Conservation (phyloP, 2,888 invertebrate genomes). For the Fabriciana adippe region DNA sequence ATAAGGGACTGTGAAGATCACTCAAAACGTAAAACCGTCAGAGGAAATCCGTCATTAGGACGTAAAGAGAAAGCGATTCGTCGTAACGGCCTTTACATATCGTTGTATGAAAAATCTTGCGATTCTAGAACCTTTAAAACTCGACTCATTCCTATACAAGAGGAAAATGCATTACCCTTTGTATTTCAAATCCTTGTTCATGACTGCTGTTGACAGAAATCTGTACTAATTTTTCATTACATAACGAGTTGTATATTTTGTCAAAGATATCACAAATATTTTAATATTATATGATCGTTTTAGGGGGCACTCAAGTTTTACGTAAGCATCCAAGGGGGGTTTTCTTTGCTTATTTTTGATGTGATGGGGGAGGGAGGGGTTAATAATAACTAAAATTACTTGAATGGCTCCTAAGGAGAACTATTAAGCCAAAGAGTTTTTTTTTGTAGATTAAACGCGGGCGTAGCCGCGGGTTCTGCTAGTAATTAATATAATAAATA, state of each 20-base stretch:
- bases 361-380: too few relatives aligned
- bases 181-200: slow-evolving; percentile 40
- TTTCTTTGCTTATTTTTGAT: too few relatives aligned
- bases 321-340: too few relatives aligned
- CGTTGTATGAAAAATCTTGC: slow-evolving; percentile 25
- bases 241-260: background rate
- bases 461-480: too few relatives aligned
- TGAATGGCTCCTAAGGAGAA: too few relatives aligned
- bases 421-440: too few relatives aligned
- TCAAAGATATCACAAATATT: background rate
- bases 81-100: slow-evolving; percentile 36
- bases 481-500: too few relatives aligned
- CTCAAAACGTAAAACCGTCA: slow-evolving; percentile 32
- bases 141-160: slow-evolving; percentile 37
- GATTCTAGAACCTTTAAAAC: slow-evolving; percentile 10
- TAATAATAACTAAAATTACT: too few relatives aligned
- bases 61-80: slow-evolving; percentile 33
- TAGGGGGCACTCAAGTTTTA: too few relatives aligned
- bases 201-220: slow-evolving; percentile 10
- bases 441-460: too few relatives aligned
- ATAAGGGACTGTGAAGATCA: slow-evolving; percentile 25
- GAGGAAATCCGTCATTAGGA: slow-evolving; percentile 36
- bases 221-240: background rate
- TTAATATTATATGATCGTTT: background rate
- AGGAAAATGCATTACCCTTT: slow-evolving; percentile 46